A percentile compares a stretch with the other conserved stretches of the same genome.
These are phyloP conservation scores for Naja naja DNA, from an alignment of 2,113 vertebrate species.

Conservation along the genomic window DNA sequence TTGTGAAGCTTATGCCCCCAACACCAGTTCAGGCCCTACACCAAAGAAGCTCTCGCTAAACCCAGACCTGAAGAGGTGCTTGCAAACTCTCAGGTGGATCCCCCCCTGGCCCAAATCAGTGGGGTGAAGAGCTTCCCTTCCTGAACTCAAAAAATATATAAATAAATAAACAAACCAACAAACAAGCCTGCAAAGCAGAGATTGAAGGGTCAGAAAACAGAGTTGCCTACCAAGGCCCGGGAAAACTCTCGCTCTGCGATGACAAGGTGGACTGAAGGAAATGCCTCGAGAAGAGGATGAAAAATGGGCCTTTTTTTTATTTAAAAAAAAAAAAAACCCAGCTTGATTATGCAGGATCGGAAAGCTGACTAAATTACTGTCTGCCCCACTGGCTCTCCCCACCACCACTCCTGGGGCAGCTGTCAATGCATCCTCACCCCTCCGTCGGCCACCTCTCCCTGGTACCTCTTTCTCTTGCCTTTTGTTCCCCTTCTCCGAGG, in stretches of 20 bases:
- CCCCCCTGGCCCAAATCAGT: accelerated
- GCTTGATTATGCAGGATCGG: conserved; percentile 71
- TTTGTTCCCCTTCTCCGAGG: conserved; percentile 60
- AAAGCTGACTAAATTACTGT: conserved; percentile 62
- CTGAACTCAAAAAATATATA: not conserved
- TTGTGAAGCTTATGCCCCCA: not conserved
- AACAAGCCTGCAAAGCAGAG: not conserved
- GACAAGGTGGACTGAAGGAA: conserved; percentile 27
- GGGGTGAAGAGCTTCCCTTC: accelerated
- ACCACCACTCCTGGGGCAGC: conserved; percentile 69
- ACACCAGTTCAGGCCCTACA: accelerated
- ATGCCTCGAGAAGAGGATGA: conserved; percentile 63
- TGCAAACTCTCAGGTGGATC: not conserved
- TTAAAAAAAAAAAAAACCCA: conserved; percentile 35
- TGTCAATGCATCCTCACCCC: conserved; percentile 71
- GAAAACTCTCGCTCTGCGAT: conserved; percentile 25
- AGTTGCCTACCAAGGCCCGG: conserved; percentile 38
- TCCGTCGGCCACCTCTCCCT: conserved; percentile 70
- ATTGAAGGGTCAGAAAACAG: not conserved
- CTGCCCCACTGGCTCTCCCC: conserved; percentile 61
- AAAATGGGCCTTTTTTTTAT: conserved; percentile 59
- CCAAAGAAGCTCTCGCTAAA: not conserved
- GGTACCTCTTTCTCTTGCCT: conserved; percentile 58
- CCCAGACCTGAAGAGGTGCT: not conserved
- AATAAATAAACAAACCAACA: too few relatives aligned